Base-by-base conservation (phyloP, 2,113 vertebrate species). In the Microcebus lehilahytsara region DNA sequence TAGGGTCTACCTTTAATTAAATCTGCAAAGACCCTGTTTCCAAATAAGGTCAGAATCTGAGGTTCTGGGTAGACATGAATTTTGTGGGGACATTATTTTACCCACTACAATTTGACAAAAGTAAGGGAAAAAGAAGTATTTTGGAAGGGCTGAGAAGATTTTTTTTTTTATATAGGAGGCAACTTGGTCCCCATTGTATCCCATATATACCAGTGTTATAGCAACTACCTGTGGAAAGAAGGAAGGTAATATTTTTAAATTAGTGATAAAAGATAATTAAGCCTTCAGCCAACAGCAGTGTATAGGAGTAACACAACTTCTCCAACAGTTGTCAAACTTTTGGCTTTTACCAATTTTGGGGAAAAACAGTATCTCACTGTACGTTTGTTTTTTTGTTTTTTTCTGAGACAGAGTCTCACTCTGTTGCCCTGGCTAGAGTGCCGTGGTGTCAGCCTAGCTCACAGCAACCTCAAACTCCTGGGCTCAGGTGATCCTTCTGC, bases 161-260 rank as follows among this genome's bases (percentile, higher is more conserved):
- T 72, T 16, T 46, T 46, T 46, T 69, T 16, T 69, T 46, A 46
- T 5, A 17, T 27, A 58, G 78, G 20, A 77, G 46, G 20, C 60
- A 86, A 5, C 60, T 86, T 67, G 60, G 60, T 85, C 25, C 58
- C 23, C 49, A 46, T 87, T 92, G 40, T 93, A 30, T 91, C 25
- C 25, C 30, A 6, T 56, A n/a, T 83, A 46, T 78, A 53, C 14
- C 30, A 40, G 6, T 96, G 72, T 72, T 66, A 78, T 83, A 64
- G 49, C 72, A 93, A 83, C 77, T 96, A 56, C 42, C 60, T 90
- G 75, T 90, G 77, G 53, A 84, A 89, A 56, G 92, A 67, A 37
- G 80, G 51, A 49, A 71, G 62, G 72, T 58, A 85, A 89, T 94
- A 84, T 87, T 95, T 95, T 92, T 58, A 94, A 85, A 94, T 90